Evolutionary conservation across 2,888 invertebrate genomes (phyloP), one percentile per base, ranked within the genome.

Genomic region (Cylindroiulus punctatus): DNA sequence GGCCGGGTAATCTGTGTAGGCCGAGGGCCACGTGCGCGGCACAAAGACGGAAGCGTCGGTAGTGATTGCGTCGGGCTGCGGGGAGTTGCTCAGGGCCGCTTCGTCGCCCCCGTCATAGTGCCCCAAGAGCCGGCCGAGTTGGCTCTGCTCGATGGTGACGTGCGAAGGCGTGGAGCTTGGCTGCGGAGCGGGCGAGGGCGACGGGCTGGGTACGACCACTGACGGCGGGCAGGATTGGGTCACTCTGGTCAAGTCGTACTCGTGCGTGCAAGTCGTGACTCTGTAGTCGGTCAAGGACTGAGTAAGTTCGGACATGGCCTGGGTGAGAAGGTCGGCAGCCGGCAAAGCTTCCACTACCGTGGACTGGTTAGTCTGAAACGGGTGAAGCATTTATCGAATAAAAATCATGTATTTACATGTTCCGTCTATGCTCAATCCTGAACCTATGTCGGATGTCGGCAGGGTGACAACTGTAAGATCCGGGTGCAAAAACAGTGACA

Each of bases 231-330:
- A 87, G n/a, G 87, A 87, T 22, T 87, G 87, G 26, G 86, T 52
- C 22, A 87, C 82, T 19, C 87, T 86, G n/a, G 84, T 36, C 52
- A 87, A 42, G 26, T 86, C 86, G 81, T 65, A 87, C 42, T 87
- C 88, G 10, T 84, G 84, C 14, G 36, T 52, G n/a, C 44, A 83
- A 1, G 84, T 19, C 1, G 84, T n/a, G 19, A 36, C 47, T n/a
- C 84, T 10, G 30, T 89, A 90, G 76, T 90, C 90, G 44, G 87
- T 88, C 22, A 90, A 88, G 1, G 89, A 88, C 88, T 90, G 90
- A 0, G 90, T 91, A 82, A 91, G 88, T 88, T 91, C 91, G 40
- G 90, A 90, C 91, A 91, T 91, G 0, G 91, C 91, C 88, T 91
- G 91, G 1, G 91, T 91, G 76, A 91, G 89, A 1, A 91, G 89